Evolutionary conservation across 2,797 vertebrate species (phyloP).

Genomic region (Protosalanx chinensis): DNA sequence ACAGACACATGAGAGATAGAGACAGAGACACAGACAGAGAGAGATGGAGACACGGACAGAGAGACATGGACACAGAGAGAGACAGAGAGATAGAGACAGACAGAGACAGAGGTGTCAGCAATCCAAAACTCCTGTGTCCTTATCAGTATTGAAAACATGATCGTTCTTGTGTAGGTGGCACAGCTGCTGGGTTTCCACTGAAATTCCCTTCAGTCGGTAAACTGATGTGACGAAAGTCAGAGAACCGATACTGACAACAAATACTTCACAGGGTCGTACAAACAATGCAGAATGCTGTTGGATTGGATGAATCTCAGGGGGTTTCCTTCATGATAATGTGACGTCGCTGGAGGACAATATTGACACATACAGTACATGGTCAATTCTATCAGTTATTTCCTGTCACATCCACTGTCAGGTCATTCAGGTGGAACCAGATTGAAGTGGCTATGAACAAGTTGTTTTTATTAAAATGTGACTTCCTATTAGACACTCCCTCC

Average conservation of each 20-base stretch:
- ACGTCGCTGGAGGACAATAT: background rate
- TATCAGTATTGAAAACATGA: background rate
- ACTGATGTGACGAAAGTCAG: too few species aligned
- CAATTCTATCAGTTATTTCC: background rate
- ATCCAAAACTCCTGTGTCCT: background rate
- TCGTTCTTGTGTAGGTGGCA: background rate
- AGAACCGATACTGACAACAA: too few species aligned
- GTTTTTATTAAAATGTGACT: background rate
- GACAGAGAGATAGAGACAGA: too few species aligned
- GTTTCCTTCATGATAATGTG: background rate
- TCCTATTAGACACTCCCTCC: background rate
- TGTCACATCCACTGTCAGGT: background rate
- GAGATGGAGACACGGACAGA: too few species aligned
- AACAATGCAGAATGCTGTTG: background rate
- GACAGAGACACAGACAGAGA: too few species aligned
- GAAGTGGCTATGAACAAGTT: background rate
- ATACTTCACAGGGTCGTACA: background rate
- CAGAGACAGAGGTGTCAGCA: background rate
- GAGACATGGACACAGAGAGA: too few species aligned
- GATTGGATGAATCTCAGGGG: background rate
- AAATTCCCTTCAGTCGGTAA: background rate
- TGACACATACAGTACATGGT: background rate
- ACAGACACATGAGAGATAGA: too few species aligned
- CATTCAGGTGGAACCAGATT: slow-evolving; percentile 1
- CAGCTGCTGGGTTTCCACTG: background rate